Percentiles rank a stretch among this genome's conserved stretches.
phyloP scores from a whole-genome alignment of 2,797 vertebrate species.

The Rhyacichthys aspro region DNA sequence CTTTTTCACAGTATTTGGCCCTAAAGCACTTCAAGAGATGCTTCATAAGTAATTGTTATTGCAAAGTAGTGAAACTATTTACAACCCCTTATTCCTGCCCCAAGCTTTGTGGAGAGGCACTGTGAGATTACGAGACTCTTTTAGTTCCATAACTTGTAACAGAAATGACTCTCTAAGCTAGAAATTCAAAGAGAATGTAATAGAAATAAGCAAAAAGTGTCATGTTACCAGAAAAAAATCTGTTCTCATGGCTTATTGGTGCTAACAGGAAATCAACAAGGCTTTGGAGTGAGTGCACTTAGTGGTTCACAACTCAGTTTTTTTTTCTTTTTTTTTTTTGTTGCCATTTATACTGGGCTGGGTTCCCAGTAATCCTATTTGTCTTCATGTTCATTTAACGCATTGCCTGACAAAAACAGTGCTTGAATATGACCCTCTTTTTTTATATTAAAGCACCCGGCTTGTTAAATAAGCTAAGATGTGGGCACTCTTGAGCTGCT shows the following conservation, averaged over 20 bases:
- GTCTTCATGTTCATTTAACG: conserved; percentile 46
- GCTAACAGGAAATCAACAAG: conserved; percentile 55
- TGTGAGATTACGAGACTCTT: conserved; percentile 72
- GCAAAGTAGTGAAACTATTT: conserved; percentile 30
- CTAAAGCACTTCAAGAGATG: conserved; percentile 25
- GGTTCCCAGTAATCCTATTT: conserved; percentile 76
- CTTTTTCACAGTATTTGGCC: conserved; percentile 20
- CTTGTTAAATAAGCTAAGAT: conserved; percentile 73
- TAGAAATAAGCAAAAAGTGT: conserved; percentile 22
- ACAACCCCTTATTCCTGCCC: conserved; percentile 27
- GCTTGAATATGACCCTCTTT: conserved; percentile 34
- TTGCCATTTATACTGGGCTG: conserved; percentile 76
- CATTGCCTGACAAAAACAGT: conserved; percentile 32
- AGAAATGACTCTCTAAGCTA: conserved; percentile 45
- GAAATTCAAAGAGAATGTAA: conserved; percentile 46
- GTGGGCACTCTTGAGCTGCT: conserved; percentile 44
- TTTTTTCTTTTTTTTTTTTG: conserved; percentile 30
- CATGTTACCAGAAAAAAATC: conserved; percentile 20
- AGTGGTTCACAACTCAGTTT: conserved; percentile 43
- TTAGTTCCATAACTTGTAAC: conserved; percentile 43
- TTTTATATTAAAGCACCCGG: conserved; percentile 46
- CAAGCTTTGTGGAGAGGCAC: conserved; percentile 64
- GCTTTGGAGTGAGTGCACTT: conserved; percentile 61
- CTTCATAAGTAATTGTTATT: conserved; percentile 19
- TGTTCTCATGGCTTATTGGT: conserved; percentile 43